Percentiles rank a stretch among this genome's conserved stretches.
phyloP scores from a whole-genome alignment of 2,888 invertebrate species.

The Amphipyra tragopoginis region DNA sequence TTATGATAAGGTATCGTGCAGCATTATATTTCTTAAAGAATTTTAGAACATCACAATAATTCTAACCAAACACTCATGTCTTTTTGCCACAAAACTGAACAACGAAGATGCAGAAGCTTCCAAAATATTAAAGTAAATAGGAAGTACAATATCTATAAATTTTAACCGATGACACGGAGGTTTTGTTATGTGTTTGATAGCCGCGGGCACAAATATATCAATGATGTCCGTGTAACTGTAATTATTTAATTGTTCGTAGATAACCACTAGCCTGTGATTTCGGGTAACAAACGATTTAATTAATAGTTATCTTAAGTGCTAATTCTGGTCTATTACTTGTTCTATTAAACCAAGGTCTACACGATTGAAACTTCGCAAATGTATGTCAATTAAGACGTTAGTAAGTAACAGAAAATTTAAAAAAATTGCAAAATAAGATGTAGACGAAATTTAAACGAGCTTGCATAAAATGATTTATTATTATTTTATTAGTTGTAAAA shows the following conservation, averaged over 20 bases:
- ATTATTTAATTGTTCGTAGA: constrained; percentile 39
- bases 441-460: constrained; percentile 12
- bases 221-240: constrained; percentile 29
- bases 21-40: not conserved
- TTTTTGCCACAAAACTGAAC: constrained; percentile 3
- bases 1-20: not conserved
- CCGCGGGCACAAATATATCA: constrained; percentile 41
- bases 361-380: constrained; percentile 10
- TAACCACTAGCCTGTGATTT: constrained; percentile 24
- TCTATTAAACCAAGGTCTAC: constrained; percentile 32
- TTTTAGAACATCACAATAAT: no score
- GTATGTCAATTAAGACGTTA: constrained; percentile 18
- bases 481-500: constrained; percentile 1
- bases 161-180: constrained; percentile 61
- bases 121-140: constrained; percentile 50
- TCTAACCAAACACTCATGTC: not conserved
- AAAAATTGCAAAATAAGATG: constrained; percentile 15
- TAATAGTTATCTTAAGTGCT: constrained; percentile 16
- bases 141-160: constrained; percentile 60
- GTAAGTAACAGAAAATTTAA: constrained; percentile 3
- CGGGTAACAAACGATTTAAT: constrained; percentile 36
- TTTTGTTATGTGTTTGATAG: constrained; percentile 40
- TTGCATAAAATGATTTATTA: constrained; percentile 15
- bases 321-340: constrained; percentile 28
- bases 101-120: constrained; percentile 23